Evolutionary conservation across 2,797 vertebrate species (phyloP), one percentile per base, ranked within the genome.

Genomic region (Carapus acus): DNA sequence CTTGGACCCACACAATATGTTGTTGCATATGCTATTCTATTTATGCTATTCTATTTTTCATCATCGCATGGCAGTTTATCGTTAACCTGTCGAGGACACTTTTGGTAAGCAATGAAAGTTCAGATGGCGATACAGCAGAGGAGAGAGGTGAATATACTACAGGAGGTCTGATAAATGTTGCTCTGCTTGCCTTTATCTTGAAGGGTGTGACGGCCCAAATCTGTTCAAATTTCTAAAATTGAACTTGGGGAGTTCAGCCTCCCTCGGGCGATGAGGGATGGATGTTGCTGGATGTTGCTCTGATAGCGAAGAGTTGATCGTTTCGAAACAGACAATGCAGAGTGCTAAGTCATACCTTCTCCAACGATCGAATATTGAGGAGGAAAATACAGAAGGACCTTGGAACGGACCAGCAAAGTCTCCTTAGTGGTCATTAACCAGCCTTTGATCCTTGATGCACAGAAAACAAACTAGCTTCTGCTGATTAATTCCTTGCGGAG

Each of bases 191-290:
- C 36, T 44, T 29, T 16, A 39, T 19, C 20, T 14, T 1, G 7
- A 1, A 2, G 58, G 23, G 44, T 56, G 22, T 41, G 27, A 22
- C 21, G 22, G 39, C n/a, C 18, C 6, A 4, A 24, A 17, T 12
- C 23, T 43, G 55, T 67, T 47, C 43, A 56, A 43, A 48, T 16
- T 8, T 40, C 6, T 38, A 4, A 8, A 34, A 34, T 52, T 46
- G 43, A n/a, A 54, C 9, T 9, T 14, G 33, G 17, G 31, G 16
- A n/a, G 1, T 50, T 14, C 15, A 41, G 9, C 31, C 8, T 16
- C 1, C 0, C 21, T 56, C 37, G 24, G n/a, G 12, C 18, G 29
- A 37, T 18, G 8, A 23, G 49, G 39, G 31, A 11, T 33, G 9
- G 6, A 8, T 33, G n/a, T n/a, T n/a, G n/a, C 31, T 33, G 31